A percentile compares a stretch with the other conserved stretches of the same genome.
These are phyloP conservation scores for Pampus argenteus DNA, from an alignment of 2,797 vertebrate species.

Conservation along the genomic window DNA sequence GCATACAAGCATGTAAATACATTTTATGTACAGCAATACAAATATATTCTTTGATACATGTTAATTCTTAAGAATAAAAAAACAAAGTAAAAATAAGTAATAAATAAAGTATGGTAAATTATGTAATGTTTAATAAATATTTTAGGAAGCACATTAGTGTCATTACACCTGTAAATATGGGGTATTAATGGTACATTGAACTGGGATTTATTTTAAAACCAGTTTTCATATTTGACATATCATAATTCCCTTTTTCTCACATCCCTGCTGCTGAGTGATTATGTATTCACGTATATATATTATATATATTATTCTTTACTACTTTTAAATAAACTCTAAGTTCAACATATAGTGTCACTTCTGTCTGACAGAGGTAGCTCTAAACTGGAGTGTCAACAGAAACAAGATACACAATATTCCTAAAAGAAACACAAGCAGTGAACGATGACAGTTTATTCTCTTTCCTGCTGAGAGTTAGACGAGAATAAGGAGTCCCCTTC, in stretches of 20 bases:
- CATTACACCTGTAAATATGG: neutral
- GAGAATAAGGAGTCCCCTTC: neutral
- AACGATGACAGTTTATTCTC: neutral
- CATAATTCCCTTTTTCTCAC: slow-evolving; percentile 1
- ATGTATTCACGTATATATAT: neutral
- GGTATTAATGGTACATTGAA: neutral
- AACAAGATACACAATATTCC: slow-evolving; percentile 13
- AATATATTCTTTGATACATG: slow-evolving; percentile 64
- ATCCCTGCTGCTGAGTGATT: slow-evolving; percentile 23
- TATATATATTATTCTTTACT: neutral
- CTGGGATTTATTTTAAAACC: neutral
- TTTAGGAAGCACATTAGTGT: slow-evolving; percentile 39
- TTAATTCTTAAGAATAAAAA: slow-evolving; percentile 27
- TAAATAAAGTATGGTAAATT: neutral
- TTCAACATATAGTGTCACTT: neutral
- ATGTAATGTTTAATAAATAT: slow-evolving; percentile 1
- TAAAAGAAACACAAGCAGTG: neutral
- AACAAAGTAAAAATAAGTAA: neutral
- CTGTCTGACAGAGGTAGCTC: slow-evolving; percentile 57
- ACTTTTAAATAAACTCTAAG: slow-evolving; percentile 5
- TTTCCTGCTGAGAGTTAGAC: neutral
- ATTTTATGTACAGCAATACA: slow-evolving; percentile 51
- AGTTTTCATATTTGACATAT: slow-evolving; percentile 1
- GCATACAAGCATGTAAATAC: slow-evolving; percentile 61
- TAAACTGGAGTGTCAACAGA: slow-evolving; percentile 23